Evolutionary conservation across 2,113 vertebrate genomes (phyloP).

Genomic region (Capreolus pygargus): DNA sequence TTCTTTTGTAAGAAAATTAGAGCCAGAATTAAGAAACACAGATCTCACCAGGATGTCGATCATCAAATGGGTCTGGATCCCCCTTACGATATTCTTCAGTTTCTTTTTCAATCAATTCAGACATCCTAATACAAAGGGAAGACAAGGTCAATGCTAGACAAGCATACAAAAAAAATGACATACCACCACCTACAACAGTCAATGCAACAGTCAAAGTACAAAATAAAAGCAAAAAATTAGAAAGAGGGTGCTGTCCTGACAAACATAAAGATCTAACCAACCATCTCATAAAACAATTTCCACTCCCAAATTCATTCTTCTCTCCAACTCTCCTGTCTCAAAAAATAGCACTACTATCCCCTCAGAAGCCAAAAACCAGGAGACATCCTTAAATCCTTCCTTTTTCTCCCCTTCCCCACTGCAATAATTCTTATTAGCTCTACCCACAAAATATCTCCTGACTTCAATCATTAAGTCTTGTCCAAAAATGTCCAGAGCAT

Average conservation of each 20-base stretch:
- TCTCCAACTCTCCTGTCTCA: background rate
- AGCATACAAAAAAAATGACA: background rate
- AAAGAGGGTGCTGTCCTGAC: background rate
- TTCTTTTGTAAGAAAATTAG: slow-evolving; percentile 14
- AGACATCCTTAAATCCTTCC: background rate
- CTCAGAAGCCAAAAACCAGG: background rate
- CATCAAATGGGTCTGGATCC: slow-evolving; percentile 98
- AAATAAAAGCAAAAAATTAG: slow-evolving; percentile 20
- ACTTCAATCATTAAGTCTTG: background rate
- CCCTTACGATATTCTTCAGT: slow-evolving; percentile 98
- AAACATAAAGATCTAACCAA: background rate
- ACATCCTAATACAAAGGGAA: slow-evolving; percentile 87
- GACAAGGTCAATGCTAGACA: slow-evolving; percentile 3
- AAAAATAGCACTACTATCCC: background rate
- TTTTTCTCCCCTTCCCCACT: background rate
- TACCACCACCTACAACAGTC: background rate
- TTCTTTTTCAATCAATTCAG: slow-evolving; percentile 97
- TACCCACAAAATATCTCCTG: background rate
- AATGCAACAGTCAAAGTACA: background rate
- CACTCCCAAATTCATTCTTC: background rate
- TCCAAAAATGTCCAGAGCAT: background rate
- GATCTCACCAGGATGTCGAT: slow-evolving; percentile 94
- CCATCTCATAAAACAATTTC: background rate
- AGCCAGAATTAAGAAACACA: slow-evolving; percentile 8
- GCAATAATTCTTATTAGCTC: background rate